Evolutionary conservation across 2,113 vertebrate species (phyloP).

Genomic region (Phaetusa simplex): DNA sequence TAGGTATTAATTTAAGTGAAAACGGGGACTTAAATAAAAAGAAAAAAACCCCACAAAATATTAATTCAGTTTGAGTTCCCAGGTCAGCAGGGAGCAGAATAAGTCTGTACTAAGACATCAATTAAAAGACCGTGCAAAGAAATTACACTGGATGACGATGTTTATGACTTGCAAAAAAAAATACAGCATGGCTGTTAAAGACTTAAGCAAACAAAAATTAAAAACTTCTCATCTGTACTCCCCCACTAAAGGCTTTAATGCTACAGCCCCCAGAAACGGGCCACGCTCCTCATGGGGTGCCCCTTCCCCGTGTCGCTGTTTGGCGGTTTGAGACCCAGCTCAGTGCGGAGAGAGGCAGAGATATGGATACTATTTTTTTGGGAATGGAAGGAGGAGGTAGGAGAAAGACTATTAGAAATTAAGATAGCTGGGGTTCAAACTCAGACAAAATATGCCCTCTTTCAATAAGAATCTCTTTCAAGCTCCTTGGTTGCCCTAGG

Average conservation of each 20-base stretch:
- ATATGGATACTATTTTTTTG: neutral
- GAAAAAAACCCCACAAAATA: neutral
- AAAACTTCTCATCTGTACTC: neutral
- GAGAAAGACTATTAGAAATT: neutral
- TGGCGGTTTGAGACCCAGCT: neutral
- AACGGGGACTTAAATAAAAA: neutral
- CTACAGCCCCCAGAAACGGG: neutral
- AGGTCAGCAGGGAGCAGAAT: neutral
- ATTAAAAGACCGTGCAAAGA: neutral
- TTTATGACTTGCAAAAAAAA: neutral
- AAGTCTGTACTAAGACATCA: neutral
- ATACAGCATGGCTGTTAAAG: neutral
- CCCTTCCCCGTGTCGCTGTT: neutral
- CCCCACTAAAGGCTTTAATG: neutral
- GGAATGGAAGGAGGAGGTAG: neutral
- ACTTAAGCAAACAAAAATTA: neutral
- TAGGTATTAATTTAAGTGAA: neutral
- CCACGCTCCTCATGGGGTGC: neutral
- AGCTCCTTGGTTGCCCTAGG: conserved; percentile 7
- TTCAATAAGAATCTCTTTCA: conserved; percentile 31
- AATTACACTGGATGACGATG: neutral
- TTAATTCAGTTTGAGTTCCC: neutral
- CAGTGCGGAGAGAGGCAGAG: neutral
- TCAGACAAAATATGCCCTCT: neutral
- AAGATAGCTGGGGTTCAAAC: neutral